phyloP scores from a whole-genome alignment of 2,888 invertebrate genomes.

The Agrilus mali region DNA sequence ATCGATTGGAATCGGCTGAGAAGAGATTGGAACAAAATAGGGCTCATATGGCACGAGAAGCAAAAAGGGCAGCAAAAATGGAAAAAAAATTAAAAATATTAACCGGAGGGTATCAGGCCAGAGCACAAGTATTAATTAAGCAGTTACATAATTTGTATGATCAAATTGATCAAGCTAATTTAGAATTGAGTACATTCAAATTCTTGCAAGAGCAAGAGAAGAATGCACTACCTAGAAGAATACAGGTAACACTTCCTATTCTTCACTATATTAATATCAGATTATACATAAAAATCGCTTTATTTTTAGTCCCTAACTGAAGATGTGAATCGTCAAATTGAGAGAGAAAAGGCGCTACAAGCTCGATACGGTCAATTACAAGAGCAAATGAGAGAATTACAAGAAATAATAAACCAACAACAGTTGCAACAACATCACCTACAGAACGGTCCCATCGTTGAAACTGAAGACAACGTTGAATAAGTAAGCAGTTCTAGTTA shows the following conservation, averaged over 20 bases:
- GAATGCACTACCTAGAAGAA: constrained; percentile 77
- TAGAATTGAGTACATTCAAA: constrained; percentile 85
- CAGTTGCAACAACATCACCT: constrained; percentile 9
- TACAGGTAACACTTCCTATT: constrained; percentile 50
- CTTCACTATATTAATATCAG: neutral
- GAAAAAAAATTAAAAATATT: constrained; percentile 94
- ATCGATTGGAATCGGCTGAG: constrained; percentile 86
- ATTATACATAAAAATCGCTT: neutral
- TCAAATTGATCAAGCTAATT: constrained; percentile 78
- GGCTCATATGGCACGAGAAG: constrained; percentile 92
- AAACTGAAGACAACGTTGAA: too few relatives aligned
- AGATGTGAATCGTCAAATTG: constrained; percentile 84
- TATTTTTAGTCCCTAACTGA: constrained; percentile 65
- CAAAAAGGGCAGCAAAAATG: constrained; percentile 92
- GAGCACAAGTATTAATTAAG: constrained; percentile 73
- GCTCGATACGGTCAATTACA: constrained; percentile 66
- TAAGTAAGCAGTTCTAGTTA: too few relatives aligned
- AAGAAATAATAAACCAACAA: constrained; percentile 19
- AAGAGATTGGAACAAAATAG: constrained; percentile 87
- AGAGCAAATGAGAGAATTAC: constrained; percentile 39
- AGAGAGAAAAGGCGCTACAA: constrained; percentile 82
- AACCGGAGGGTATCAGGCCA: constrained; percentile 77
- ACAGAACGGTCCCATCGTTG: too few relatives aligned
- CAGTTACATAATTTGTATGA: constrained; percentile 78
- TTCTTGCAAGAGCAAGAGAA: constrained; percentile 82